Percentiles rank a stretch among this genome's conserved stretches.
Evolutionary conservation across 2,797 vertebrate genomes (phyloP).

Genomic region (Halcyon smyrnensis): DNA sequence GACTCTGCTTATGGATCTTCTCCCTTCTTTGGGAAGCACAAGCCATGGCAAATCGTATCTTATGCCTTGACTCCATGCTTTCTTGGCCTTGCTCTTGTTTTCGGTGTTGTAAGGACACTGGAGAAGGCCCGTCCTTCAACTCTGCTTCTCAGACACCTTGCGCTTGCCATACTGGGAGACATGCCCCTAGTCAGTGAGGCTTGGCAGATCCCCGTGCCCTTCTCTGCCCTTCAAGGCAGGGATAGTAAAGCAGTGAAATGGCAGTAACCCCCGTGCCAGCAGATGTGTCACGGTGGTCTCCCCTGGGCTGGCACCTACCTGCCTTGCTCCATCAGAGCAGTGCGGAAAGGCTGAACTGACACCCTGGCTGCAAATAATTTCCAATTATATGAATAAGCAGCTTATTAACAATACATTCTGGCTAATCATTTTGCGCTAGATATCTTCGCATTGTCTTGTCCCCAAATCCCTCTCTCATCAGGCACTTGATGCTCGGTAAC

Average conservation of each 20-base stretch:
- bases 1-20: not conserved
- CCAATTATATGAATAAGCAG: conserved; percentile 65
- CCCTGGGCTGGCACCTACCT: conserved; percentile 3
- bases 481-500: conserved; percentile 43
- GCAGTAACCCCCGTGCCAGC: not conserved
- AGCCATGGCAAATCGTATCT: not conserved
- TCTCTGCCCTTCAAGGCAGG: conserved; percentile 15
- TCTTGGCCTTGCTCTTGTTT: not conserved
- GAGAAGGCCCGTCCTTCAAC: not conserved
- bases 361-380: conserved; percentile 47
- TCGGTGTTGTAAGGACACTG: not conserved
- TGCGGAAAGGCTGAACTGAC: not conserved
- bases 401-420: conserved; percentile 62
- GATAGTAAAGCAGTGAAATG: not conserved
- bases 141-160: not conserved
- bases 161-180: not conserved
- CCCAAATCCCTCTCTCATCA: conserved; percentile 72
- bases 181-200: not conserved
- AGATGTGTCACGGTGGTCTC: not conserved
- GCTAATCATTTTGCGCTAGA: conserved; percentile 56
- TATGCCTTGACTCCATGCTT: not conserved
- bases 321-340: conserved; percentile 50
- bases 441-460: conserved; percentile 48
- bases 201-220: not conserved
- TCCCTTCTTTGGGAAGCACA: not conserved